These are phyloP conservation scores for Festucalex cinctus DNA, from an alignment of 2,113 vertebrate species.

Conservation along the genomic window DNA sequence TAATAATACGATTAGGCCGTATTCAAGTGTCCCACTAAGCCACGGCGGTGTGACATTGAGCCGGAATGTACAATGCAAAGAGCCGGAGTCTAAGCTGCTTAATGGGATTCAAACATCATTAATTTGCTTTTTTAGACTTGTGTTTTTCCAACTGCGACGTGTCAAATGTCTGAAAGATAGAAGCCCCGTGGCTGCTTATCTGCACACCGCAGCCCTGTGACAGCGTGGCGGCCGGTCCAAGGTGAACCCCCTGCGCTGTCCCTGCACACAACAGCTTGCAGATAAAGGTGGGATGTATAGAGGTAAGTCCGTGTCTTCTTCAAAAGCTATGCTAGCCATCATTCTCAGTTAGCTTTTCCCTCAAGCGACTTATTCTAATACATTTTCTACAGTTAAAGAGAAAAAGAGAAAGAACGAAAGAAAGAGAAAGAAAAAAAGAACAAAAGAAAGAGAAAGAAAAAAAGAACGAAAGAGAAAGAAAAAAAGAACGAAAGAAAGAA, in stretches of 20 bases:
- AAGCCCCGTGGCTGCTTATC: background rate
- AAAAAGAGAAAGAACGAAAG: too few relatives aligned
- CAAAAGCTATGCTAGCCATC: background rate
- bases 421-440: too few relatives aligned
- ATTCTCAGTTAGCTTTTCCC: background rate
- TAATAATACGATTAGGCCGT: slow-evolving; percentile 17
- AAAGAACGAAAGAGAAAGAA: too few relatives aligned
- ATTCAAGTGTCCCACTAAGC: slow-evolving; percentile 6
- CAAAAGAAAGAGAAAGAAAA: too few relatives aligned
- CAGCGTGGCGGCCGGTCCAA: slow-evolving; percentile 3
- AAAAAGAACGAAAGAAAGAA: too few relatives aligned
- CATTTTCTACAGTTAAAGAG: background rate
- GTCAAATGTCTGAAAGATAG: slow-evolving; percentile 2
- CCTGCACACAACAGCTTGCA: slow-evolving; percentile 3
- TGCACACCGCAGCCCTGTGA: slow-evolving; percentile 2
- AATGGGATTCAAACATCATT: slow-evolving; percentile 10
- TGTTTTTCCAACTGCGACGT: slow-evolving; percentile 4
- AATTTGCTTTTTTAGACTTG: slow-evolving; percentile 8
- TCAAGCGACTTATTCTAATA: background rate
- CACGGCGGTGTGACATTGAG: slow-evolving; percentile 7
- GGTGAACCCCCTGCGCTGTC: slow-evolving; percentile 1
- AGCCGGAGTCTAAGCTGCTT: slow-evolving; percentile 8
- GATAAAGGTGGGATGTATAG: slow-evolving; percentile 1
- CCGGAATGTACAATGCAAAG: slow-evolving; percentile 1
- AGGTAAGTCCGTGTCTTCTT: slow-evolving; percentile 4